Evolutionary conservation across 2,888 invertebrate species (phyloP).

Genomic region (Eilema sororculum): DNA sequence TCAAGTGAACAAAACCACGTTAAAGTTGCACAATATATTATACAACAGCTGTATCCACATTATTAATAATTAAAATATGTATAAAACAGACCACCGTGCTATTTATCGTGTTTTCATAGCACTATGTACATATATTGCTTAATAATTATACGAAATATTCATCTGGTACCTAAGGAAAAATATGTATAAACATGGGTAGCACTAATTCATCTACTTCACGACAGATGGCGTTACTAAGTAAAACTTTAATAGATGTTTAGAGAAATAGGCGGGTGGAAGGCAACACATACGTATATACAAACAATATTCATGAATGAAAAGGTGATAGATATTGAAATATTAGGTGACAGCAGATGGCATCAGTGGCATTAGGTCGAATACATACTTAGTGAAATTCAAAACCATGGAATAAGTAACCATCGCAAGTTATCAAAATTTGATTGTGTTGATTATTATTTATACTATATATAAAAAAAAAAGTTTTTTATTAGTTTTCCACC

Average conservation of each 20-base stretch:
- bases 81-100: background rate
- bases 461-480: no score
- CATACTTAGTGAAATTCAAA: no score
- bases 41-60: background rate
- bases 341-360: no score
- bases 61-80: background rate
- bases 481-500: no score
- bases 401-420: no score
- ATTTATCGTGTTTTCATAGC: background rate
- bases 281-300: background rate
- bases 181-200: background rate
- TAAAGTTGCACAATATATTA: background rate
- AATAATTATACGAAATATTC: background rate
- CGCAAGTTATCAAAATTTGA: no score
- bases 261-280: no score
- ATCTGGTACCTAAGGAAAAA: background rate
- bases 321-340: background rate
- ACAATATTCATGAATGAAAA: background rate
- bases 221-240: background rate
- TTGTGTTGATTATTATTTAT: no score
- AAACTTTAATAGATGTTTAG: background rate
- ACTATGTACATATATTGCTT: background rate
- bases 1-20: background rate
- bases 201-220: slow-evolving; percentile 1
- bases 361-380: no score